Evolutionary conservation across 2,113 vertebrate genomes (phyloP).

Genomic region (Hippocampus guttulatus): DNA sequence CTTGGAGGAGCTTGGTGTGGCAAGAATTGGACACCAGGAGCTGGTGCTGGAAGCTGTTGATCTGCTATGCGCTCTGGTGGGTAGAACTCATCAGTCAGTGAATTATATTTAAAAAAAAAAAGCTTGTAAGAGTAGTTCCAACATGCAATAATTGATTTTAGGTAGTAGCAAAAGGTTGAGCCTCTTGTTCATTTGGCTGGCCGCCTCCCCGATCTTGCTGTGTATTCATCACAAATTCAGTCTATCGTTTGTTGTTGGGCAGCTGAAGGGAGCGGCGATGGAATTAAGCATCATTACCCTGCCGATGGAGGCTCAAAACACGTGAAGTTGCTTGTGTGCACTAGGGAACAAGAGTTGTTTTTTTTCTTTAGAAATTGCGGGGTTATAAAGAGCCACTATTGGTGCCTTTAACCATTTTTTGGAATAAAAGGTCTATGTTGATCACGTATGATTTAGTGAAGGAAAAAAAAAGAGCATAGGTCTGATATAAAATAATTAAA

Average conservation of each 20-base stretch:
- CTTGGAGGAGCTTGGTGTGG: constrained; percentile 90
- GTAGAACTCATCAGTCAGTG: constrained; percentile 48
- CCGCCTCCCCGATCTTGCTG: not conserved
- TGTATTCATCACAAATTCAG: constrained; percentile 2
- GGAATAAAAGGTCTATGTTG: too few relatives aligned
- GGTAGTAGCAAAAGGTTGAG: not conserved
- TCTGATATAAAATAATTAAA: not conserved
- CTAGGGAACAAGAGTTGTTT: not conserved
- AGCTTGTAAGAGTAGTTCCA: too few relatives aligned
- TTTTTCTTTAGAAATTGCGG: constrained; percentile 13
- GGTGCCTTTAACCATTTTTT: too few relatives aligned
- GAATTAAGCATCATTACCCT: constrained; percentile 36
- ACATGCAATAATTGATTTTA: not conserved
- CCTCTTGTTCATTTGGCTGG: not conserved
- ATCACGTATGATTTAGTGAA: not conserved
- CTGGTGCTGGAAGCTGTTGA: constrained; percentile 95
- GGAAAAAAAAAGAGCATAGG: not conserved
- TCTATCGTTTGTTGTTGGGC: constrained; percentile 28
- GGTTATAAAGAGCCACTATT: constrained; percentile 13
- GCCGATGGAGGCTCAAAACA: constrained; percentile 23
- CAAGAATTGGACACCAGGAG: constrained; percentile 94
- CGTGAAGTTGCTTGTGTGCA: constrained; percentile 17
- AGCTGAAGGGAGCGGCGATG: constrained; percentile 21
- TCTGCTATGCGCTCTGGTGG: constrained; percentile 94
- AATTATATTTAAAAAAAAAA: not conserved